phyloP scores from a whole-genome alignment of 2,113 vertebrate genomes.

The Alexandromys fortis region DNA sequence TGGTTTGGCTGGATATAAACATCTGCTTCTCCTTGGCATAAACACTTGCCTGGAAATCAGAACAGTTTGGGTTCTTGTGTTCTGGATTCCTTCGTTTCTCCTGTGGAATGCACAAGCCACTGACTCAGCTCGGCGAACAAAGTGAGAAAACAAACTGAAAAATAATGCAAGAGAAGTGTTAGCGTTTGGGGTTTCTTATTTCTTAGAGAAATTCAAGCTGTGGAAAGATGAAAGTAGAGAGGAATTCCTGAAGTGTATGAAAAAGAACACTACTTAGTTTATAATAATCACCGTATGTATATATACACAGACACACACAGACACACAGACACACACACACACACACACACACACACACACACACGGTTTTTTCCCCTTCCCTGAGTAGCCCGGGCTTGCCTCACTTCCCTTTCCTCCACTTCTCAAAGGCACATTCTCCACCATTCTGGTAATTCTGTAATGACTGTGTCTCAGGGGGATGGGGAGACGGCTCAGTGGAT shows the following conservation, averaged over 20 bases:
- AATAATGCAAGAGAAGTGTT: constrained; percentile 48
- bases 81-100: constrained; percentile 74
- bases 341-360: too few species aligned
- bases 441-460: neutral
- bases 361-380: neutral
- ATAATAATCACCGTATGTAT: neutral
- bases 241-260: neutral
- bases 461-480: neutral
- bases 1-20: constrained; percentile 31
- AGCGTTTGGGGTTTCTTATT: neutral
- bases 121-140: constrained; percentile 49
- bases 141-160: constrained; percentile 55
- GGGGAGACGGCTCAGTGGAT: neutral
- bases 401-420: neutral
- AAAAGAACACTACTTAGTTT: neutral
- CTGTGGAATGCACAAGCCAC: constrained; percentile 57
- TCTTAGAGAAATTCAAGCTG: constrained; percentile 32
- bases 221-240: neutral
- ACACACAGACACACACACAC: too few species aligned
- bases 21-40: constrained; percentile 67
- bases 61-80: constrained; percentile 54
- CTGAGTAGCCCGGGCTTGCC: neutral
- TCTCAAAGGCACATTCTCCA: neutral
- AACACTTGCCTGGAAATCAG: constrained; percentile 68
- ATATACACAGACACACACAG: too few species aligned